Percentiles rank a stretch among this genome's conserved stretches.
These are phyloP conservation scores for Trachelus stipa DNA, from an alignment of 2,888 invertebrate species.

Conservation along the genomic window DNA sequence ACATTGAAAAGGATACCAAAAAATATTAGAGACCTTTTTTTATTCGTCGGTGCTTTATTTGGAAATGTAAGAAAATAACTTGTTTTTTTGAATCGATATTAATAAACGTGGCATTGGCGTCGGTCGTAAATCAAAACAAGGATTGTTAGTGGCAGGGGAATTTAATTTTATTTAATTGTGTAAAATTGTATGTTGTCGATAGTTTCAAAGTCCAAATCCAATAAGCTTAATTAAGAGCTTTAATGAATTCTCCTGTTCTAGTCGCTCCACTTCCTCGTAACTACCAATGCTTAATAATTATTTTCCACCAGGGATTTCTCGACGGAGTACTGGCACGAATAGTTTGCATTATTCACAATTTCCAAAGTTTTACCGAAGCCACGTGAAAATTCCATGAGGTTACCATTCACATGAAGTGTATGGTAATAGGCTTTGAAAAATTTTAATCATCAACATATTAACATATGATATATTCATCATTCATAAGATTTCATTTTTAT, in stretches of 20 bases:
- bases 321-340: neutral
- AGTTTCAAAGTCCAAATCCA: constrained; percentile 33
- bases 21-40: too few relatives aligned
- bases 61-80: neutral
- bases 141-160: neutral
- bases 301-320: constrained; percentile 2
- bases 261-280: neutral
- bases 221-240: constrained; percentile 39
- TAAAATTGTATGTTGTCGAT: constrained; percentile 22
- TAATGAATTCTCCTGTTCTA: constrained; percentile 26
- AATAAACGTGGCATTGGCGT: neutral
- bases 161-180: constrained; percentile 22
- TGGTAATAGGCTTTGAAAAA: too few relatives aligned
- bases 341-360: neutral
- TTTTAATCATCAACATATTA: neutral
- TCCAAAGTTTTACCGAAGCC: neutral
- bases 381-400: neutral
- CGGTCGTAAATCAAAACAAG: neutral
- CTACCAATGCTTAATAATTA: constrained; percentile 24
- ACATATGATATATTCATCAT: neutral
- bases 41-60: too few relatives aligned
- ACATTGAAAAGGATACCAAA: neutral
- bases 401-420: neutral
- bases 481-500: neutral
- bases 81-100: neutral